These are phyloP conservation scores for Cosmia pyralina DNA, from an alignment of 2,888 invertebrate species.

Conservation along the genomic window DNA sequence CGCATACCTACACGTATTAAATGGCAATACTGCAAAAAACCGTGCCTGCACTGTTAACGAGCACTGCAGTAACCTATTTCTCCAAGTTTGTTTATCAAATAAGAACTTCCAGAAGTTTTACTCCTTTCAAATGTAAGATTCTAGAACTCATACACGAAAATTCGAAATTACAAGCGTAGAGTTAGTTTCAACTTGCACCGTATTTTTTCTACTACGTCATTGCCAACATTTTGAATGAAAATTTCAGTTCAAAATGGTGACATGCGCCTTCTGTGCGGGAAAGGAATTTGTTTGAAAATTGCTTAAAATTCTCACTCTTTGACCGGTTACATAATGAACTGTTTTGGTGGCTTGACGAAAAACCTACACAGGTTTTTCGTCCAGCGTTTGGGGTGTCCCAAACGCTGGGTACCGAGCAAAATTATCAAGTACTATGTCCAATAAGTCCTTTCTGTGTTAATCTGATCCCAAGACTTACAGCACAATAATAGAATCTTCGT, in stretches of 20 bases:
- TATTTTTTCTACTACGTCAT: not conserved
- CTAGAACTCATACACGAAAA: not conserved
- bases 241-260: not conserved
- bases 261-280: no score
- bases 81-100: slow-evolving; percentile 43
- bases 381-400: no score
- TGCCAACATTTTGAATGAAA: not conserved
- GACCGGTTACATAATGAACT: not conserved
- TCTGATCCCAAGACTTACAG: no score
- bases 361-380: no score
- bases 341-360: not conserved
- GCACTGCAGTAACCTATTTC: slow-evolving; percentile 63
- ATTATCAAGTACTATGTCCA: not conserved
- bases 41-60: slow-evolving; percentile 56
- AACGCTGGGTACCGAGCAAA: not conserved
- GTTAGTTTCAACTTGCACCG: not conserved
- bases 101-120: slow-evolving; percentile 36
- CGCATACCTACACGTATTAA: slow-evolving; percentile 20
- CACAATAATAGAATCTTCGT: not conserved
- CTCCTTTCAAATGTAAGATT: slow-evolving; percentile 4
- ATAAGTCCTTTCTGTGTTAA: not conserved
- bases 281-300: not conserved
- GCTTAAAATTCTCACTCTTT: not conserved
- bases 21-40: slow-evolving; percentile 55
- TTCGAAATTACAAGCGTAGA: not conserved